phyloP scores from a whole-genome alignment of 2,888 invertebrate species.

The Platerodrilus igneus region DNA sequence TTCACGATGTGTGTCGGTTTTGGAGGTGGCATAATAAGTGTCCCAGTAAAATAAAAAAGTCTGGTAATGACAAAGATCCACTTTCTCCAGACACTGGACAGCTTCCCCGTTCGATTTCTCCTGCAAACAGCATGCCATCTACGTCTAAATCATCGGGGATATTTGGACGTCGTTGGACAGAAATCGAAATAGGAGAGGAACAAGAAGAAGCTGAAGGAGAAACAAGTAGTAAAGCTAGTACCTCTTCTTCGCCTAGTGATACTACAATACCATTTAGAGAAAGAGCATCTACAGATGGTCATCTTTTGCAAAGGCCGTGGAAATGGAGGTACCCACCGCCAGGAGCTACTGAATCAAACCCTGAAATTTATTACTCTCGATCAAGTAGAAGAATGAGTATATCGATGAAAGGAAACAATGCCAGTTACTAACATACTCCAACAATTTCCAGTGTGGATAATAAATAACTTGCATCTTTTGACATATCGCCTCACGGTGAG shows the following conservation, averaged over 20 bases:
- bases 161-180: slow-evolving; percentile 59
- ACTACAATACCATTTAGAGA: slow-evolving; percentile 59
- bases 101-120: slow-evolving; percentile 46
- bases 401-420: slow-evolving; percentile 65
- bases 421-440: slow-evolving; percentile 51
- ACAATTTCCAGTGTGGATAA: too few species aligned
- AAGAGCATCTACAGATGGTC: slow-evolving; percentile 72
- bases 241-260: slow-evolving; percentile 40
- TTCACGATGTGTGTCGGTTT: slow-evolving; percentile 69
- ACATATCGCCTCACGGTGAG: too few species aligned
- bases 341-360: slow-evolving; percentile 41
- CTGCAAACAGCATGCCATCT: slow-evolving; percentile 38
- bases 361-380: slow-evolving; percentile 42
- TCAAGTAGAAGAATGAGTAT: slow-evolving; percentile 72
- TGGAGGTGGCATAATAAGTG: slow-evolving; percentile 70
- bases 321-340: slow-evolving; percentile 57
- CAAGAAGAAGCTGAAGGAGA: slow-evolving; percentile 57
- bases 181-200: slow-evolving; percentile 60
- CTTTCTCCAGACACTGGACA: slow-evolving; percentile 52
- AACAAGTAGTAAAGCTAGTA: slow-evolving; percentile 36
- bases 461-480: too few species aligned
- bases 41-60: slow-evolving; percentile 56
- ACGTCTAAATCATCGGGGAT: slow-evolving; percentile 33
- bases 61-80: slow-evolving; percentile 55
- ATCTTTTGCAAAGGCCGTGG: slow-evolving; percentile 56